Base-by-base conservation (phyloP, 2,888 invertebrate species). In the Parochlus steinenii region DNA sequence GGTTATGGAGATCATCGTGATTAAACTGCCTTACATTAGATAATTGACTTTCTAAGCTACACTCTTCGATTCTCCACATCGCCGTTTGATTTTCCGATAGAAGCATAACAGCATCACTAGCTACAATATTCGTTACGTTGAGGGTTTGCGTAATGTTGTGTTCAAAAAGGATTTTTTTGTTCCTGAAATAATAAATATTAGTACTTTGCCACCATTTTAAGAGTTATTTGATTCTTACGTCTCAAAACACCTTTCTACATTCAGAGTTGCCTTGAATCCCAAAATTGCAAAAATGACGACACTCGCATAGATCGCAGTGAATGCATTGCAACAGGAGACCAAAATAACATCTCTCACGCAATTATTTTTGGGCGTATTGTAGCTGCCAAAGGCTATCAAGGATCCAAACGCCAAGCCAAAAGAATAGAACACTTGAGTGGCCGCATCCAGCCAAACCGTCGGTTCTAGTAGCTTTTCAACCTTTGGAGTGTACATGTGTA, bases 401-500 rank as follows among this genome's bases (percentile, higher is more conserved):
- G 90, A 92, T 3, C 93, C 93, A 57, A 93, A 93, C 5, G 90
- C 92, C 39, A 93, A 64, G 3, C 92, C 92, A 56, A 83, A 80
- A 2, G 90, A 90, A 61, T 92, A 93, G 64, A 93, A 93, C 3
- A 93, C 92, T 64, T 93, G 93, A 0, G 92, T 92, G 2, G 93
- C 92, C 3, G 93, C 92, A 53, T 92, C 92, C 48, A 93, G 62
- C 93, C 93, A 93, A 1, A 92, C 90, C 5, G 76, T 82, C 0
- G 92, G 87, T 47, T 86, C 75, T 30, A 75, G 62, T 12, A 93
- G 65, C 52, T 82, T 87, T 44, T 81, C 79, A 50, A 87, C 85
- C 72, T 89, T 86, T 8, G 90, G 90, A 40, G 80, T 85, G 51
- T 87, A 82, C 89, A 90, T 87, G 54, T 90, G 87, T 41, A 72